Evolutionary conservation across 1,140 invertebrate genomes (phyloP).

Genomic region (Diabrotica undecimpunctata): DNA sequence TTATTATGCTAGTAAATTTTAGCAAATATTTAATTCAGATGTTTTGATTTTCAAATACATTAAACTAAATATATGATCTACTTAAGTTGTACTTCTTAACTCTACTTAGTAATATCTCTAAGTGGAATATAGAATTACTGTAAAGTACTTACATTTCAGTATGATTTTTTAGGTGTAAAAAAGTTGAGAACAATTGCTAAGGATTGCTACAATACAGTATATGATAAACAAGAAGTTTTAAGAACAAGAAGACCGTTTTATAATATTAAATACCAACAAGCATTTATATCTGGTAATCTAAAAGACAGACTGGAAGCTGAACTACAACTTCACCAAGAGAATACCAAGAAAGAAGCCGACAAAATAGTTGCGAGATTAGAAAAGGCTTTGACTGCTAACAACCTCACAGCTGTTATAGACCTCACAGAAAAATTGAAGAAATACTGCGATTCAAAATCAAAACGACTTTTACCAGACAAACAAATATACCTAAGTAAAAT

Average conservation of each 20-base stretch:
- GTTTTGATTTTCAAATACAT: no score
- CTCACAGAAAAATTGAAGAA: slow-evolving; percentile 48
- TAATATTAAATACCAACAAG: slow-evolving; percentile 53
- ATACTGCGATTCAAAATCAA: slow-evolving; percentile 39
- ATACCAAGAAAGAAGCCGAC: slow-evolving; percentile 49
- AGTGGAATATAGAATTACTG: no score
- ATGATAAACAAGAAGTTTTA: slow-evolving; percentile 49
- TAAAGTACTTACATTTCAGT: no score
- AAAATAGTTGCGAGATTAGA: slow-evolving; percentile 48
- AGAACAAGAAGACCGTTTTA: slow-evolving; percentile 54
- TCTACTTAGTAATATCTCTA: no score
- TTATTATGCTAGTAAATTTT: no score
- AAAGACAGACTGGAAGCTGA: slow-evolving; percentile 49
- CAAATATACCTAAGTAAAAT: slow-evolving; percentile 36
- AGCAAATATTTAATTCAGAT: no score
- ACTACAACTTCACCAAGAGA: slow-evolving; percentile 47
- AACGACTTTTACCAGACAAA: slow-evolving; percentile 38
- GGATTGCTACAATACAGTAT: slow-evolving; percentile 49
- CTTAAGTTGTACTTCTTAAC: no score
- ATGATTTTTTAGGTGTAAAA: slow-evolving; percentile 11
- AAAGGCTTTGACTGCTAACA: slow-evolving; percentile 46
- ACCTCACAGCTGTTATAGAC: slow-evolving; percentile 36
- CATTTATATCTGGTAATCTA: slow-evolving; percentile 49
- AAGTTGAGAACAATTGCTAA: slow-evolving; percentile 47
- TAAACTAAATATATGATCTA: no score